phyloP scores from a whole-genome alignment of 2,888 invertebrate genomes.

The Eristalis arbustorum region DNA sequence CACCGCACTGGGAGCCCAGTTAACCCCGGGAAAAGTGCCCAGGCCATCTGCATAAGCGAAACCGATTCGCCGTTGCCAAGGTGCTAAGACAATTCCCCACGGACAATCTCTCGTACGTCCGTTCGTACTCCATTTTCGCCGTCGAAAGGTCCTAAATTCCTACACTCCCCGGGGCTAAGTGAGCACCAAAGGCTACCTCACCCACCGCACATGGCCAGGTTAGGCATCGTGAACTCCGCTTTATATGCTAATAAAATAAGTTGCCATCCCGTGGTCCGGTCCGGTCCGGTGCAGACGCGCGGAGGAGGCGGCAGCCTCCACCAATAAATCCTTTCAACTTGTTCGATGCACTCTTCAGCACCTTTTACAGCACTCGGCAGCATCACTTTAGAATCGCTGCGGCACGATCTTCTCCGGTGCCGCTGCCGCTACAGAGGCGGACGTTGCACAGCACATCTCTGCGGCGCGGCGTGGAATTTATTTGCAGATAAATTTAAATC shows the following conservation, averaged over 20 bases:
- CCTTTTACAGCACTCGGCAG: conserved; percentile 67
- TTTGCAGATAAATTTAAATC: conserved; percentile 66
- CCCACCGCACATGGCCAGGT: conserved; percentile 34
- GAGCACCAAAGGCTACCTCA: conserved; percentile 50
- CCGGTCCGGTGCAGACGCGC: background rate
- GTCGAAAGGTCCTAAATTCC: conserved; percentile 54
- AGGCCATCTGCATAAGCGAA: background rate
- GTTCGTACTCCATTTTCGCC: conserved; percentile 35
- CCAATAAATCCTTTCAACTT: conserved; percentile 67
- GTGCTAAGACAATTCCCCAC: conserved; percentile 41
- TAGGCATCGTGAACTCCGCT: conserved; percentile 46
- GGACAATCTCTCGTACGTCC: background rate
- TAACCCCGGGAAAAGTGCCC: conserved; percentile 10
- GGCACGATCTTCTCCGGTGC: conserved; percentile 49
- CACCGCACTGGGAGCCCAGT: background rate
- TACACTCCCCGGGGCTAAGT: conserved; percentile 54
- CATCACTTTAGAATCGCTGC: conserved; percentile 59
- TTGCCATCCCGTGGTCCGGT: conserved; percentile 33
- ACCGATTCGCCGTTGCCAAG: conserved; percentile 29
- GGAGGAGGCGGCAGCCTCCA: conserved; percentile 23
- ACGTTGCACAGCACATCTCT: background rate
- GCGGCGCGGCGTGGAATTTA: conserved; percentile 50
- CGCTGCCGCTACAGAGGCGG: background rate
- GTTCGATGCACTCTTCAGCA: conserved; percentile 67
- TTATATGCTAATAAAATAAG: conserved; percentile 69